Conservation (phyloP, 2,797 vertebrate genomes). For the Malurus leucopterus region DNA sequence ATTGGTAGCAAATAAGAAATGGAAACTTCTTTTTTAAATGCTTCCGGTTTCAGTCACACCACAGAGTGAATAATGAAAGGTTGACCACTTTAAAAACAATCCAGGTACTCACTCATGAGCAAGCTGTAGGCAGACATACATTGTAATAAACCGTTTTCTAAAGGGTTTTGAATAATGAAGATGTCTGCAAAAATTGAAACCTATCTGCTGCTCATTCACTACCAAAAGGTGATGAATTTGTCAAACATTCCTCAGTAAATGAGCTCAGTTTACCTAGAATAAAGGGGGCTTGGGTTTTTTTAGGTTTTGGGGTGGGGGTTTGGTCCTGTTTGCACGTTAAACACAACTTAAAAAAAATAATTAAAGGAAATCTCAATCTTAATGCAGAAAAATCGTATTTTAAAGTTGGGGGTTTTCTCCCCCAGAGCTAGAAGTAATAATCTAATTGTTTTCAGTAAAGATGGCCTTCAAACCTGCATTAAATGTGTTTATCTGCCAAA, state of each 20-base stretch:
- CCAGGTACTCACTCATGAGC: neutral
- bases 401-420: neutral
- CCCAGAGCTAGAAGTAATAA: neutral
- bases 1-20: neutral
- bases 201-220: neutral
- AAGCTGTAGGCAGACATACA: neutral
- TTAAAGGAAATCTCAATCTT: neutral
- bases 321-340: neutral
- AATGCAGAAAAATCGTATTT: neutral
- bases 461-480: neutral
- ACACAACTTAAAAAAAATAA: neutral
- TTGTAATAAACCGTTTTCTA: neutral
- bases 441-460: neutral
- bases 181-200: neutral
- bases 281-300: neutral
- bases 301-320: accelerated
- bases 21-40: neutral
- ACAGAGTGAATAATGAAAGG: neutral
- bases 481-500: neutral
- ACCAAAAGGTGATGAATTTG: neutral
- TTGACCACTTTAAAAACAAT: neutral
- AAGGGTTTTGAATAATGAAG: neutral
- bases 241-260: neutral
- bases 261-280: neutral
- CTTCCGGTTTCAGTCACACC: neutral